Conservation (phyloP, 1,140 invertebrate species). For the Drosophila busckii region DNA sequence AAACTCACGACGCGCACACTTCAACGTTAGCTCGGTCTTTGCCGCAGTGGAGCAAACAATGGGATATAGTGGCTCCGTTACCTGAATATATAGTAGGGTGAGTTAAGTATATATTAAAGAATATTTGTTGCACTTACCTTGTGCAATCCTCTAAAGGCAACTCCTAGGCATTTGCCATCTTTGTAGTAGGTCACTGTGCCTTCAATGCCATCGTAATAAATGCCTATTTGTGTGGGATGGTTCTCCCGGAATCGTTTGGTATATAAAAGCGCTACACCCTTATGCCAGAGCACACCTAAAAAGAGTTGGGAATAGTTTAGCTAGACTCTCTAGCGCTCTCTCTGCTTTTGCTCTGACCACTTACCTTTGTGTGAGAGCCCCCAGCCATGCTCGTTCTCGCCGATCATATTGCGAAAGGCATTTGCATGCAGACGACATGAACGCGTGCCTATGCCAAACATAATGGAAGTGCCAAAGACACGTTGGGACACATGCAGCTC, state of each 20-base stretch:
- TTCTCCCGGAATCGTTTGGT: constrained; percentile 86
- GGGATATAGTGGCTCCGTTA: constrained; percentile 83
- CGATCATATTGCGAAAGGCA: constrained; percentile 85
- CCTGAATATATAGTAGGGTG: no score
- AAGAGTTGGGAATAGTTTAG: no score
- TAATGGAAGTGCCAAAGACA: constrained; percentile 88
- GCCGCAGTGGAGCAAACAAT: constrained; percentile 87
- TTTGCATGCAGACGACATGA: constrained; percentile 83
- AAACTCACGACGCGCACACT: constrained; percentile 82
- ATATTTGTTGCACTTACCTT: constrained; percentile 70
- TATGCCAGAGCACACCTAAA: constrained; percentile 84
- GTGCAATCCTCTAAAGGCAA: constrained; percentile 81
- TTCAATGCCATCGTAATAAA: constrained; percentile 84
- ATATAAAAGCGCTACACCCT: constrained; percentile 82
- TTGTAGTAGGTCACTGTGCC: constrained; percentile 88
- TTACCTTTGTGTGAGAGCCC: constrained; percentile 85
- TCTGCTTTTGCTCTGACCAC: no score
- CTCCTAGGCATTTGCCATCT: constrained; percentile 83
- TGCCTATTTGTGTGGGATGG: constrained; percentile 83
- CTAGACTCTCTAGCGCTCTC: no score
- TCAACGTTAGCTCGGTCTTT: constrained; percentile 86
- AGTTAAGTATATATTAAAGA: background rate
- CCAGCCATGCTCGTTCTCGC: constrained; percentile 86
- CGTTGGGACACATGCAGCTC: constrained; percentile 84
- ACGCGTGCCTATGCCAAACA: constrained; percentile 87